Evolutionary conservation across 2,888 invertebrate genomes (phyloP).

Genomic region (Noctua janthe): DNA sequence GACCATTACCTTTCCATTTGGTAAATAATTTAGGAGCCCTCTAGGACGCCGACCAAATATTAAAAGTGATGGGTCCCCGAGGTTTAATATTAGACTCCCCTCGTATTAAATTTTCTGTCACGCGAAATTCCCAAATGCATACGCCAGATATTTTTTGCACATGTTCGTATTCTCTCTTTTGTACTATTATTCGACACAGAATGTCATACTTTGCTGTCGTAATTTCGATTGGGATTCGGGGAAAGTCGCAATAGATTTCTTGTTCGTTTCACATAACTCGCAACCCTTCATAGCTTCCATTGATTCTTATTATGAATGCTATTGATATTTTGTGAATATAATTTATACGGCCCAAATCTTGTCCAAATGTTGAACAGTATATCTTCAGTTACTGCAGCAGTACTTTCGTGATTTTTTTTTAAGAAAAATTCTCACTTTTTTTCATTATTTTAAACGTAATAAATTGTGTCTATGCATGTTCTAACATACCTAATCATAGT

Average conservation of each 20-base stretch:
- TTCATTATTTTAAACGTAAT: background rate
- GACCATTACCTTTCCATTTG: slow-evolving; percentile 90
- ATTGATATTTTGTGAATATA: slow-evolving; percentile 20
- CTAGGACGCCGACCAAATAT: slow-evolving; percentile 89
- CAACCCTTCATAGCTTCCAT: slow-evolving; percentile 47
- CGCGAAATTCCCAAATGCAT: slow-evolving; percentile 90
- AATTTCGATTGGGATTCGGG: slow-evolving; percentile 78
- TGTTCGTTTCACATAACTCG: slow-evolving; percentile 52
- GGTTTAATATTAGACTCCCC: slow-evolving; percentile 90
- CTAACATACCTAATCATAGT: background rate
- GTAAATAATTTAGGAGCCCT: slow-evolving; percentile 90
- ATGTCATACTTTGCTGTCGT: slow-evolving; percentile 82
- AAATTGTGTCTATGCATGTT: background rate
- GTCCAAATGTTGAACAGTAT: background rate
- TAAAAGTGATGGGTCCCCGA: slow-evolving; percentile 90
- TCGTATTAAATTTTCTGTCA: slow-evolving; percentile 90
- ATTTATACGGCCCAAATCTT: slow-evolving; percentile 23
- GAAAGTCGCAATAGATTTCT: slow-evolving; percentile 67
- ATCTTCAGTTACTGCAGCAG: background rate
- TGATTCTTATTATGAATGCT: slow-evolving; percentile 32
- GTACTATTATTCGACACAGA: slow-evolving; percentile 88
- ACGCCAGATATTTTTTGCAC: slow-evolving; percentile 90
- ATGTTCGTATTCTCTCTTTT: slow-evolving; percentile 89
- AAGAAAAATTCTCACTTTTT: background rate
- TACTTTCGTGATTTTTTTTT: background rate